Percentiles rank a stretch among this genome's conserved stretches.
phyloP scores from a whole-genome alignment of 2,113 vertebrate genomes.

The Peucedramus taeniatus region DNA sequence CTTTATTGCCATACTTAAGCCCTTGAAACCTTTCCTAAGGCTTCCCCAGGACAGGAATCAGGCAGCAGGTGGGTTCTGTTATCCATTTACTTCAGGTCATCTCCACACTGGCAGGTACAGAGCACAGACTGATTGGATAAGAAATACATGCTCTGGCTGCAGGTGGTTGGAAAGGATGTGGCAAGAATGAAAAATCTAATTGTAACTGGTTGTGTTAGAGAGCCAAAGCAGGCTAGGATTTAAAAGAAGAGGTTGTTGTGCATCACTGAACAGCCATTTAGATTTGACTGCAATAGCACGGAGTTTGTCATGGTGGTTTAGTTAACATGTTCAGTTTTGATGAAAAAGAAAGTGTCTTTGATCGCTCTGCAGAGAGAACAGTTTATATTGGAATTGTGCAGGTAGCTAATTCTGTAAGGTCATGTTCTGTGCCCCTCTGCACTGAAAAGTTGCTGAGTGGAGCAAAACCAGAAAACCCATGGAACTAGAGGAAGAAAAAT shows the following conservation, averaged over 20 bases:
- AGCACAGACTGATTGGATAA: neutral
- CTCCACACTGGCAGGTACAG: neutral
- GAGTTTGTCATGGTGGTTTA: conserved; percentile 57
- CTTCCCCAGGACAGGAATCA: neutral
- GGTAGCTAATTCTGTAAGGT: conserved; percentile 39
- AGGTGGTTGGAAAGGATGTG: neutral
- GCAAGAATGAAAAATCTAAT: neutral
- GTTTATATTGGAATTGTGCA: neutral
- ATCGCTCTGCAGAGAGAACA: neutral
- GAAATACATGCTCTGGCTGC: neutral
- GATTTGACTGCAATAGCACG: neutral
- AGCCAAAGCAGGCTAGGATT: conserved; percentile 1
- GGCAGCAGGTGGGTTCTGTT: neutral
- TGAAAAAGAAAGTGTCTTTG: conserved; percentile 41
- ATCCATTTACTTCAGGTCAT: neutral
- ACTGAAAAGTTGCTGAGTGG: neutral
- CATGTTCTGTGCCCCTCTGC: neutral
- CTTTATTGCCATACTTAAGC: neutral
- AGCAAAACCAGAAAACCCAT: neutral
- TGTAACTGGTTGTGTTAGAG: neutral
- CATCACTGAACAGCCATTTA: conserved; percentile 40
- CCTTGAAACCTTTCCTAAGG: neutral
- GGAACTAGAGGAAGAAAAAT: neutral
- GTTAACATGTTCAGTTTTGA: conserved; percentile 41
- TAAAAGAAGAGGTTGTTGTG: conserved; percentile 19